phyloP scores from a whole-genome alignment of 2,797 vertebrate genomes.

The Rhinella marina region DNA sequence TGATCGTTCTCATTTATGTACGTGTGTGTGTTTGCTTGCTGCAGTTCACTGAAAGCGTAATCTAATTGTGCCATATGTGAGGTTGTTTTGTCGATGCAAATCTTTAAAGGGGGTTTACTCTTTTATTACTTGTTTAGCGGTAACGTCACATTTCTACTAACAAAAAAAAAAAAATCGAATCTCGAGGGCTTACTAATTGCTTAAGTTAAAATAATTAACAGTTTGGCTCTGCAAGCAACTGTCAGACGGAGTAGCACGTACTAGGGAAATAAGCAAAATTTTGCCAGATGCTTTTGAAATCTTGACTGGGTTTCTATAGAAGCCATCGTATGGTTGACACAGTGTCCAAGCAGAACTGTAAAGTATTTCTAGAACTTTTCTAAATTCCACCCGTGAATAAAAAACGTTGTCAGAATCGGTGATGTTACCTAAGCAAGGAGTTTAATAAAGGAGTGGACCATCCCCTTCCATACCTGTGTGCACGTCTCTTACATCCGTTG shows the following conservation, averaged over 20 bases:
- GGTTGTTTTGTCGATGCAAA: slow-evolving; percentile 74
- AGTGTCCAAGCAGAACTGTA: slow-evolving; percentile 86
- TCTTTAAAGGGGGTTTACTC: slow-evolving; percentile 94
- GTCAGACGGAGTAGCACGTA: slow-evolving; percentile 78
- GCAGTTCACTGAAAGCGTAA: slow-evolving; percentile 59
- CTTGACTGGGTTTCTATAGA: slow-evolving; percentile 85
- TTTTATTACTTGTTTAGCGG: slow-evolving; percentile 99
- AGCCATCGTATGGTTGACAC: slow-evolving; percentile 80
- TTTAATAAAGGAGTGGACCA: slow-evolving; percentile 99
- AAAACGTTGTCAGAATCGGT: slow-evolving; percentile 89
- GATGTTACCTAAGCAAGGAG: slow-evolving; percentile 99
- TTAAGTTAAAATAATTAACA: slow-evolving; percentile 74
- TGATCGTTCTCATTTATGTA: neutral
- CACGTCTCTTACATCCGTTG: slow-evolving; percentile 94
- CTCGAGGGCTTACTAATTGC: slow-evolving; percentile 77
- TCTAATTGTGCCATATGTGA: slow-evolving; percentile 72
- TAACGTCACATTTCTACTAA: slow-evolving; percentile 98
- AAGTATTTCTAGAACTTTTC: slow-evolving; percentile 81
- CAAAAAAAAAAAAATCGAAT: slow-evolving; percentile 78
- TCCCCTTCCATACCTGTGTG: slow-evolving; percentile 92
- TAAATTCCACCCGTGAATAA: slow-evolving; percentile 84
- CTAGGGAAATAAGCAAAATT: slow-evolving; percentile 75
- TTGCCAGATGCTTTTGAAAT: slow-evolving; percentile 81
- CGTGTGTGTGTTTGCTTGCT: slow-evolving; percentile 18
- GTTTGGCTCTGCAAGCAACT: slow-evolving; percentile 81